Percentiles rank a stretch among this genome's conserved stretches.
These are phyloP conservation scores for Pinctada fucata DNA, from an alignment of 2,888 invertebrate genomes.

Conservation along the genomic window DNA sequence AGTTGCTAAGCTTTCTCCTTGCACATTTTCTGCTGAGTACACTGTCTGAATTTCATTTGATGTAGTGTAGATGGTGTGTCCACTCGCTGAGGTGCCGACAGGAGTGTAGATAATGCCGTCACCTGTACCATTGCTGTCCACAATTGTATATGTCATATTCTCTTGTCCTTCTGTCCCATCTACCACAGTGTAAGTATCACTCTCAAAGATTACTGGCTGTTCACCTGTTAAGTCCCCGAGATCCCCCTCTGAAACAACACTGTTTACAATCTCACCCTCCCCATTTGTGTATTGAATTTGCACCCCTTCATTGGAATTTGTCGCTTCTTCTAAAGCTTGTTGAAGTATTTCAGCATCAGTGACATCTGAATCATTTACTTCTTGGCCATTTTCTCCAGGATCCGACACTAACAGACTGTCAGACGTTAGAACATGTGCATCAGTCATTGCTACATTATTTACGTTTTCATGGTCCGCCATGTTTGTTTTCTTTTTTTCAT, in stretches of 20 bases:
- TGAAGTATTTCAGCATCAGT: constrained; percentile 68
- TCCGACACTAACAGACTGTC: constrained; percentile 44
- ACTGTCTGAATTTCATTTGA: constrained; percentile 21
- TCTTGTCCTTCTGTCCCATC: constrained; percentile 26
- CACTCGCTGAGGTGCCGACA: neutral
- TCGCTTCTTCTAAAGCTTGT: constrained; percentile 70
- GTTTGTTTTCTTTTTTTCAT: constrained; percentile 59
- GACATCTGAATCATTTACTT: constrained; percentile 41
- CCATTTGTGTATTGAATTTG: constrained; percentile 16
- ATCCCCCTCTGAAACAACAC: constrained; percentile 44
- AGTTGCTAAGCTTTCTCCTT: constrained; percentile 19
- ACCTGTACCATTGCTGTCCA: constrained; percentile 6
- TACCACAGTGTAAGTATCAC: constrained; percentile 39
- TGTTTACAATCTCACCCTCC: constrained; percentile 42
- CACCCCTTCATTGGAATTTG: constrained; percentile 44
- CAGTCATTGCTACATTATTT: constrained; percentile 54
- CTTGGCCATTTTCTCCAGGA: constrained; percentile 15
- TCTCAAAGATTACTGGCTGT: constrained; percentile 30
- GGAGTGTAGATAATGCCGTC: neutral
- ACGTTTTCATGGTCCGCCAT: constrained; percentile 67
- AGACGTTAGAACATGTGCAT: constrained; percentile 42
- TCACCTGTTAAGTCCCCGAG: constrained; percentile 25
- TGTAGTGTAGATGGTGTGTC: neutral
- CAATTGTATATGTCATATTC: constrained; percentile 27
- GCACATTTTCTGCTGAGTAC: constrained; percentile 11